Evolutionary conservation across 2,797 vertebrate genomes (phyloP).

Genomic region (Enteromius radiatus): DNA sequence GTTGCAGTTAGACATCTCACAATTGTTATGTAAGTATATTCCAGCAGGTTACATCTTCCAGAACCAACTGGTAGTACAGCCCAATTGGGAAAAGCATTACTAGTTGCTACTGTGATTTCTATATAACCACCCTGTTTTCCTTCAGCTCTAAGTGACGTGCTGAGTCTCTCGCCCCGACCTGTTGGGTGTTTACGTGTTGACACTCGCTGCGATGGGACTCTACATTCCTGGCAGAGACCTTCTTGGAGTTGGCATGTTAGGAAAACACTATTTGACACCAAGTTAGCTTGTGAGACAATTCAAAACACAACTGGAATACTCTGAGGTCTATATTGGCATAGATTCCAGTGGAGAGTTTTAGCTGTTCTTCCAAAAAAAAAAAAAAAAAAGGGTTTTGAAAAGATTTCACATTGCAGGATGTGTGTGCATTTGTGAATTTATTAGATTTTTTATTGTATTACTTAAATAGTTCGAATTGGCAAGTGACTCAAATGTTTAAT

Average conservation of each 20-base stretch:
- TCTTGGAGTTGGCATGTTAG: constrained; percentile 35
- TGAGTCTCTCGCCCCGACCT: constrained; percentile 50
- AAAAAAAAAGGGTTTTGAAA: background rate
- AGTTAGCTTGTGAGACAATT: constrained; percentile 5
- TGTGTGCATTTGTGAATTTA: background rate
- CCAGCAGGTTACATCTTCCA: background rate
- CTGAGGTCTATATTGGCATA: background rate
- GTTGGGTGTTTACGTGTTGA: constrained; percentile 58
- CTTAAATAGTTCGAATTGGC: background rate
- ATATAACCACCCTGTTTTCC: constrained; percentile 28
- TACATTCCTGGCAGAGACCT: constrained; percentile 43
- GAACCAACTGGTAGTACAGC: background rate
- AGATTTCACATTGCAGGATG: background rate
- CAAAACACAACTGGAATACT: constrained; percentile 1
- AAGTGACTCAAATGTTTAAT: background rate
- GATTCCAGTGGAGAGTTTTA: background rate
- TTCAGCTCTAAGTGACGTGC: constrained; percentile 30
- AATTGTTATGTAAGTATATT: background rate
- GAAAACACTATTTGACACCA: constrained; percentile 25
- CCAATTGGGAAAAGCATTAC: constrained; percentile 34
- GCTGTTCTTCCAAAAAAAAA: background rate
- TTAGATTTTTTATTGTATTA: background rate
- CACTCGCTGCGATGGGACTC: constrained; percentile 42
- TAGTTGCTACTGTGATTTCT: constrained; percentile 20
- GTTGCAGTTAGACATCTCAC: background rate